Conservation (phyloP, 2,113 vertebrate species). For the Ivindomyrus marchei region DNA sequence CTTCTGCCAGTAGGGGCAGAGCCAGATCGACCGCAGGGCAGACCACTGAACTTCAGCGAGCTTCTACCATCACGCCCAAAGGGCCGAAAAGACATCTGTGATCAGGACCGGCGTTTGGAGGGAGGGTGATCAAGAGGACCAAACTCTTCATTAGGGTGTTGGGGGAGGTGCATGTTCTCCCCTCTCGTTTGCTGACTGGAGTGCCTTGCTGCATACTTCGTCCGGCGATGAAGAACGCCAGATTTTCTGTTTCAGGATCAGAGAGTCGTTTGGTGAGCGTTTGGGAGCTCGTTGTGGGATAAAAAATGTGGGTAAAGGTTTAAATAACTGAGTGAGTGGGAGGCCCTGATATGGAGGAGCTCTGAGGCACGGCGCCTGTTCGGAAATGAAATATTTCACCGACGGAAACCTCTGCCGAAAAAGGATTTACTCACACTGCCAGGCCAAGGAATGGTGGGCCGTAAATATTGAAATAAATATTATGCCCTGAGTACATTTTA, state of each 20-base stretch:
- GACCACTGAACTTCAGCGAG: neutral
- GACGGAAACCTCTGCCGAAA: neutral
- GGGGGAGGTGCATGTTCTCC: neutral
- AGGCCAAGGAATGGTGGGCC: neutral
- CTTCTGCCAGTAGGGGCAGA: neutral
- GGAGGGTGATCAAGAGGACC: neutral
- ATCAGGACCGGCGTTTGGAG: neutral
- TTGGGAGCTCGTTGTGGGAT: neutral
- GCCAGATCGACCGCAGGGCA: neutral
- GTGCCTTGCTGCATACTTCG: neutral
- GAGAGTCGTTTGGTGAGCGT: neutral
- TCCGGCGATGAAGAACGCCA: neutral
- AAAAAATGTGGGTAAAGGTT: neutral
- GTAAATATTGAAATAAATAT: conserved; percentile 14
- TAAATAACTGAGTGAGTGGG: neutral
- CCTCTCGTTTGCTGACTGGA: neutral
- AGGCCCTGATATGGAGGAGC: neutral
- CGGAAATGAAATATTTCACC: neutral
- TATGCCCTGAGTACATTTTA: conserved; percentile 1
- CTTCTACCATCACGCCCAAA: neutral
- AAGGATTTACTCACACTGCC: conserved; percentile 11
- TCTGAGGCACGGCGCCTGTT: neutral
- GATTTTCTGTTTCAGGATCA: neutral
- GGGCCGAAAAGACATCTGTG: neutral
- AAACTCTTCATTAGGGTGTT: neutral